phyloP scores from a whole-genome alignment of 2,113 vertebrate genomes.

The Mastomys coucha region DNA sequence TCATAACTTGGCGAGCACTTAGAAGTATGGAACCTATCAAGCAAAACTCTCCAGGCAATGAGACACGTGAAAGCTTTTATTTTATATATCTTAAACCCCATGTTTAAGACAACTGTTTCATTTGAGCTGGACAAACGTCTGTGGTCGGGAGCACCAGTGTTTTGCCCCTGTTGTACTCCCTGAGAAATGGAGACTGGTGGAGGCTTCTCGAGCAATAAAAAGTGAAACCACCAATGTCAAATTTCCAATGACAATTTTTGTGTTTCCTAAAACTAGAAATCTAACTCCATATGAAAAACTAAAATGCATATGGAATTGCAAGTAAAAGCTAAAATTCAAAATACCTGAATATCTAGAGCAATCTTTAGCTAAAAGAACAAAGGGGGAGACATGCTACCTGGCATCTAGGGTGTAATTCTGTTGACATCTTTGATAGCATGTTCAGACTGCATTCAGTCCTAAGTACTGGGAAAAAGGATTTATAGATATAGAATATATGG shows the following conservation, averaged over 20 bases:
- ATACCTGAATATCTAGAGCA: neutral
- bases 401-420: neutral
- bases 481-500: neutral
- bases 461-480: neutral
- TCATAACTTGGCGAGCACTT: neutral
- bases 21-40: neutral
- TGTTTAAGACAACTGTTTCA: neutral
- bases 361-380: neutral
- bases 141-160: neutral
- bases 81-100: conserved; percentile 18
- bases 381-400: neutral
- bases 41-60: conserved; percentile 48
- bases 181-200: neutral
- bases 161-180: neutral
- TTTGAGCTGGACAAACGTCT: neutral
- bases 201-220: neutral
- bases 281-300: neutral
- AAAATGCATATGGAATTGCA: neutral
- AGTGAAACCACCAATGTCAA: neutral
- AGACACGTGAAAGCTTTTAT: conserved; percentile 15
- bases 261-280: neutral
- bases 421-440: neutral
- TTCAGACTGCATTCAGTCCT: neutral
- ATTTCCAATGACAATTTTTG: neutral
- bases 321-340: neutral